phyloP scores from a whole-genome alignment of 2,113 vertebrate species.

The Ceuthmochares aereus region DNA sequence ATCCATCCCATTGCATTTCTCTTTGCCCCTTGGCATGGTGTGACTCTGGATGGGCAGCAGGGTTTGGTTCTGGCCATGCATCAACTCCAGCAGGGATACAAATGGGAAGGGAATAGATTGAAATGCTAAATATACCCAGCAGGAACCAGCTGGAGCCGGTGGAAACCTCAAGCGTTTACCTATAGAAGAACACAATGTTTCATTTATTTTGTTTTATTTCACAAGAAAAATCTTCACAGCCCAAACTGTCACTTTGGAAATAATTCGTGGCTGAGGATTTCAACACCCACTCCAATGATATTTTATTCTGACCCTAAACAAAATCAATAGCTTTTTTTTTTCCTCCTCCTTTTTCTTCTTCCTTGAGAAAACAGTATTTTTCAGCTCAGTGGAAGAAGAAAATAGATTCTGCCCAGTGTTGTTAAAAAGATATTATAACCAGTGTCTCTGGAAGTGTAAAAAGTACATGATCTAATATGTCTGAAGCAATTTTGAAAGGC shows the following conservation, averaged over 20 bases:
- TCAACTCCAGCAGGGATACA: background rate
- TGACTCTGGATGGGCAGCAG: background rate
- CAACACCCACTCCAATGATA: constrained; percentile 63
- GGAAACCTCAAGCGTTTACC: background rate
- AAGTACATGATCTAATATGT: constrained; percentile 70
- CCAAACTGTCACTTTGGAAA: constrained; percentile 59
- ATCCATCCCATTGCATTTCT: background rate
- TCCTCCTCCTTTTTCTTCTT: constrained; percentile 20
- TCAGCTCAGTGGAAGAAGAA: constrained; percentile 53
- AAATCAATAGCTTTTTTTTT: constrained; percentile 61
- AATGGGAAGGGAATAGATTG: background rate
- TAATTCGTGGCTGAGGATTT: constrained; percentile 63
- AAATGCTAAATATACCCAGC: background rate
- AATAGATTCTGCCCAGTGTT: constrained; percentile 64
- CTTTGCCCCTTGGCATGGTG: background rate
- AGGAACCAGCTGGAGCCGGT: constrained; percentile 42
- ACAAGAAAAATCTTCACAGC: constrained; percentile 37
- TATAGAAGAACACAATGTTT: constrained; percentile 30
- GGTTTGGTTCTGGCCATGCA: background rate
- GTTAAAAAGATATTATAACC: constrained; percentile 73
- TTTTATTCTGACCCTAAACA: constrained; percentile 75
- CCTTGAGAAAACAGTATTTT: constrained; percentile 68
- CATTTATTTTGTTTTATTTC: constrained; percentile 68
- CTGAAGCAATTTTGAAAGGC: constrained; percentile 66
- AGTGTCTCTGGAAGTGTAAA: constrained; percentile 68